Evolutionary conservation across 2,797 vertebrate genomes (phyloP).

Genomic region (Trachurus trachurus): DNA sequence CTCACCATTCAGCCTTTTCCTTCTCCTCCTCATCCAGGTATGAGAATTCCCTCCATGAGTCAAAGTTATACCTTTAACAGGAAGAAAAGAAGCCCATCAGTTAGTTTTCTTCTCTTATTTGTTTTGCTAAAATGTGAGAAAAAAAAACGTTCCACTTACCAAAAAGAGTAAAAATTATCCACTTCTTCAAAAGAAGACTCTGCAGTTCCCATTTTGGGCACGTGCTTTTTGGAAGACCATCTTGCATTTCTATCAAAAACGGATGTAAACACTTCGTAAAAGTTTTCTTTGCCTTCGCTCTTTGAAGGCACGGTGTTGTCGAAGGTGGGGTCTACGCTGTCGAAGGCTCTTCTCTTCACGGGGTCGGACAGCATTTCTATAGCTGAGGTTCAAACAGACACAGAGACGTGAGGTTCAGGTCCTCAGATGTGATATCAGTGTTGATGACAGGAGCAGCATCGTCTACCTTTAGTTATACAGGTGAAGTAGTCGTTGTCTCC

Average conservation of each 20-base stretch:
- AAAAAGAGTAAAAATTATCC: slow-evolving; percentile 98
- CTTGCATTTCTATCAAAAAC: slow-evolving; percentile 97
- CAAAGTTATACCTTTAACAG: slow-evolving; percentile 95
- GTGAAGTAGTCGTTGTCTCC: slow-evolving; percentile 96
- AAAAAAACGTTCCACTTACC: slow-evolving; percentile 85
- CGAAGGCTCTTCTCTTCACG: slow-evolving; percentile 95
- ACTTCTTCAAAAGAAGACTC: slow-evolving; percentile 96
- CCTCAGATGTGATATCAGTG: no score
- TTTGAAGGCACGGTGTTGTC: slow-evolving; percentile 95
- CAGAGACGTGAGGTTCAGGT: neutral
- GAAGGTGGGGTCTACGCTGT: slow-evolving; percentile 98
- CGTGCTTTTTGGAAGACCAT: slow-evolving; percentile 96
- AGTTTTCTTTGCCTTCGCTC: slow-evolving; percentile 95
- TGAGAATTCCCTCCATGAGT: slow-evolving; percentile 99
- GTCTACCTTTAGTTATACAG: slow-evolving; percentile 88
- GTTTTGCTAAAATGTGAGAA: neutral
- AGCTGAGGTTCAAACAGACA: slow-evolving; percentile 80
- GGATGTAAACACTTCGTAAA: slow-evolving; percentile 91
- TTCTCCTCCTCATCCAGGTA: slow-evolving; percentile 99
- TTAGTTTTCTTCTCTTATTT: neutral
- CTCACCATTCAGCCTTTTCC: slow-evolving; percentile 99
- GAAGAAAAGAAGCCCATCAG: neutral
- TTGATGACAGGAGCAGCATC: accelerated
- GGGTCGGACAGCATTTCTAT: slow-evolving; percentile 96
- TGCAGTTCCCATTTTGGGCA: slow-evolving; percentile 90